These are phyloP conservation scores for Digitonthophagus gazella DNA, from an alignment of 2,888 invertebrate genomes.

Conservation along the genomic window DNA sequence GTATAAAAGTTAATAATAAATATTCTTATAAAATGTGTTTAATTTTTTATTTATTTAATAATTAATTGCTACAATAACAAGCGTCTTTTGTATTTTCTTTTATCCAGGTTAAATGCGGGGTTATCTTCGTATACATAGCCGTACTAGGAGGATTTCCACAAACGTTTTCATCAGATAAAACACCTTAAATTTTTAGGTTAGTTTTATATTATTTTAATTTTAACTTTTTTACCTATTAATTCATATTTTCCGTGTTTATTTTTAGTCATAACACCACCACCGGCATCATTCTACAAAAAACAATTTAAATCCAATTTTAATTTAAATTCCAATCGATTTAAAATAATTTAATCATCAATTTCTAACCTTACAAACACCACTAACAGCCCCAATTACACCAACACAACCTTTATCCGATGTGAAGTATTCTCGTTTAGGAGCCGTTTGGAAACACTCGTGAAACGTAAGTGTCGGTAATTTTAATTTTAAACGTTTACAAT, in stretches of 20 bases:
- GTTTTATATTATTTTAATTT: not conserved
- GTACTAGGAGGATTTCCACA: constrained; percentile 51
- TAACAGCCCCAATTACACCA: constrained; percentile 54
- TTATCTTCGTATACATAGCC: constrained; percentile 55
- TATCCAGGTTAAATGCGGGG: constrained; percentile 59
- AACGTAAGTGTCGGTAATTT: constrained; percentile 55
- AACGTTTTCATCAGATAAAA: constrained; percentile 54
- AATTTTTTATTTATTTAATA: not conserved
- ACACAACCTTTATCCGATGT: constrained; percentile 58
- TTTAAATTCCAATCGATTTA: constrained; percentile 17
- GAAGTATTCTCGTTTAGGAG: constrained; percentile 43
- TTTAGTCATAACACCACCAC: constrained; percentile 57
- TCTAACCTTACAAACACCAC: constrained; percentile 55
- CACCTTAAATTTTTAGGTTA: constrained; percentile 45
- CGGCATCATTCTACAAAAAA: constrained; percentile 55
- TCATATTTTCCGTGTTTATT: constrained; percentile 54
- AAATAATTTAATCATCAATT: not conserved
- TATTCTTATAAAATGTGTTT: constrained; percentile 1
- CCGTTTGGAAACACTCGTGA: constrained; percentile 50
- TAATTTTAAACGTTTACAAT: constrained; percentile 55
- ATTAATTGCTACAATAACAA: constrained; percentile 53
- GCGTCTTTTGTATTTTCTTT: constrained; percentile 56
- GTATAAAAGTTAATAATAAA: not conserved
- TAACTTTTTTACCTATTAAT: constrained; percentile 50
- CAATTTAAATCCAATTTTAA: constrained; percentile 25